phyloP scores from a whole-genome alignment of 2,113 vertebrate genomes.

The Ptilonorhynchus violaceus region DNA sequence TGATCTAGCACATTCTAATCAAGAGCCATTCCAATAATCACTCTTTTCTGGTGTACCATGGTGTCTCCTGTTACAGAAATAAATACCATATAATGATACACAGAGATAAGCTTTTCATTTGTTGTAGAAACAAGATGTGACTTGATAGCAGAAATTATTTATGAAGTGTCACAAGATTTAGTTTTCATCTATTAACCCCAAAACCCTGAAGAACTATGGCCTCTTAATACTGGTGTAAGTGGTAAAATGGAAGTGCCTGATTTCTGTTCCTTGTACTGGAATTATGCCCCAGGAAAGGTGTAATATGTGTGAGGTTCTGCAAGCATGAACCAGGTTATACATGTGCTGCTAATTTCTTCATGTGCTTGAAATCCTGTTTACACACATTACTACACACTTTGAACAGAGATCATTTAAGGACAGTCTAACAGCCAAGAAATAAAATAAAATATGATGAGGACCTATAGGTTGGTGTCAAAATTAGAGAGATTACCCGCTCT shows the following conservation, averaged over 20 bases:
- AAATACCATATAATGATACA: not conserved
- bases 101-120: not conserved
- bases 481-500: accelerated
- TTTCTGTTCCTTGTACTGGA: not conserved
- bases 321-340: not conserved
- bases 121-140: not conserved
- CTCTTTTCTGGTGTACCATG: not conserved
- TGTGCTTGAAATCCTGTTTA: not conserved
- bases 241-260: not conserved
- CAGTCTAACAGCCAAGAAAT: not conserved
- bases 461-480: not conserved
- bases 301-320: not conserved
- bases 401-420: not conserved
- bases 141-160: not conserved
- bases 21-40: not conserved
- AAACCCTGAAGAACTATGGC: not conserved
- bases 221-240: not conserved
- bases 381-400: not conserved
- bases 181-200: not conserved
- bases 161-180: not conserved
- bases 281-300: not conserved
- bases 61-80: not conserved
- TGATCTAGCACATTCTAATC: not conserved
- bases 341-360: not conserved
- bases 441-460: not conserved